A percentile compares a stretch with the other conserved stretches of the same genome.
phyloP scores from a whole-genome alignment of 2,113 vertebrate species.

The Mugil cephalus region DNA sequence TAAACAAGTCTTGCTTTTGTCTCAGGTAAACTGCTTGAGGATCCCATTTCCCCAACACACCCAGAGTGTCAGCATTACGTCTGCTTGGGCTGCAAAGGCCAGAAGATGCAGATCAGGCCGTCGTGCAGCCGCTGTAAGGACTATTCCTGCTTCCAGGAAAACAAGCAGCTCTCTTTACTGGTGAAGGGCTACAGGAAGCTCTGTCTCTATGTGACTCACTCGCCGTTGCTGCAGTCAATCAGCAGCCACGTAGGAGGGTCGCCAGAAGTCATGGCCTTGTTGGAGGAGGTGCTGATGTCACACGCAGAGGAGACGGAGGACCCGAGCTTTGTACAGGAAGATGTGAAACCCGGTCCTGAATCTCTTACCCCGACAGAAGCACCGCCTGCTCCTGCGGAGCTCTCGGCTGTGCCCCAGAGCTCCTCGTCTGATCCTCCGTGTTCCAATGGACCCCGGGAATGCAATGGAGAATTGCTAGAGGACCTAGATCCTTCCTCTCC shows the following conservation, averaged over 20 bases:
- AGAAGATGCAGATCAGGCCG: constrained; percentile 95
- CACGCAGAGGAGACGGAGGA: constrained; percentile 78
- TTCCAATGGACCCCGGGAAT: constrained; percentile 90
- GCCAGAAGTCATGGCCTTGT: constrained; percentile 91
- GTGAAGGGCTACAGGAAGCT: constrained; percentile 96
- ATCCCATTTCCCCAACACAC: constrained; percentile 93
- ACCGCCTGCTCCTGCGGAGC: constrained; percentile 87
- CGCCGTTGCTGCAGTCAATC: constrained; percentile 89
- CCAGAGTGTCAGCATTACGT: constrained; percentile 96
- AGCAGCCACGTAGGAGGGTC: constrained; percentile 90
- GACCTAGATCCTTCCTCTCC: constrained; percentile 90
- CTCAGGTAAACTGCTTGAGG: constrained; percentile 94
- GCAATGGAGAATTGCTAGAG: constrained; percentile 90
- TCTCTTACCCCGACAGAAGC: constrained; percentile 82
- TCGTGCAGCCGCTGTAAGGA: constrained; percentile 97
- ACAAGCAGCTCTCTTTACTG: constrained; percentile 93
- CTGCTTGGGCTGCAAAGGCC: constrained; percentile 94
- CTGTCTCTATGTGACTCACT: constrained; percentile 93
- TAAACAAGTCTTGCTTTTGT: constrained; percentile 42
- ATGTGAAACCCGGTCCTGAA: constrained; percentile 43
- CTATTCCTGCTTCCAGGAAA: constrained; percentile 95
- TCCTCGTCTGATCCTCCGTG: constrained; percentile 81
- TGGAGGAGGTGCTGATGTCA: constrained; percentile 89
- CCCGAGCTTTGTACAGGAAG: constrained; percentile 35
- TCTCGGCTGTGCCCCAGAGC: constrained; percentile 85